phyloP scores from a whole-genome alignment of 2,888 invertebrate species.

The Aricia artaxerxes region DNA sequence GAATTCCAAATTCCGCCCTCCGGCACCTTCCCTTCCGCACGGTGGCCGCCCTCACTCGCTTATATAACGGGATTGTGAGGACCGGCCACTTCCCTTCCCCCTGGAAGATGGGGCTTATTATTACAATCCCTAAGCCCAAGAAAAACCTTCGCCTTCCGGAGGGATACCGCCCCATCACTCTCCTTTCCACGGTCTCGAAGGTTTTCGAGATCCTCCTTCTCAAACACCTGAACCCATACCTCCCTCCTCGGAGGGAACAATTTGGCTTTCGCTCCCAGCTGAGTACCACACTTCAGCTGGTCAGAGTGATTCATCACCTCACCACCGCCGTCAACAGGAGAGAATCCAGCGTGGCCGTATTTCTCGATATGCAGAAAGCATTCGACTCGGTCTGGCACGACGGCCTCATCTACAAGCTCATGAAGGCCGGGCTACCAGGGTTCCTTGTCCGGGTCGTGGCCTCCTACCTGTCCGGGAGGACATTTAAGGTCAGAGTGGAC shows the following conservation, averaged over 20 bases:
- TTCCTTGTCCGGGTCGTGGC: too few relatives aligned
- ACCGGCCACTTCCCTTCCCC: not conserved
- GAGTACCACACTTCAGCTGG: not conserved
- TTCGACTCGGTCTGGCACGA: constrained; percentile 31
- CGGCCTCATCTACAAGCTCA: not conserved
- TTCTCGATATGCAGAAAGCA: constrained; percentile 31
- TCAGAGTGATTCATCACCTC: not conserved
- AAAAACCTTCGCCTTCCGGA: too few relatives aligned
- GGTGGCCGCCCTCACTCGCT: too few relatives aligned
- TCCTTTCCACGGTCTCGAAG: too few relatives aligned
- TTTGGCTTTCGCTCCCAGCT: not conserved
- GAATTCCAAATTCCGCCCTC: not conserved
- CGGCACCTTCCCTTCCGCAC: too few relatives aligned
- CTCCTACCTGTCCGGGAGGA: not conserved
- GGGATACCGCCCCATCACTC: too few relatives aligned
- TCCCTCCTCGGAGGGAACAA: too few relatives aligned
- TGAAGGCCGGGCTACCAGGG: too few relatives aligned
- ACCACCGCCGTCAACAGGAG: not conserved
- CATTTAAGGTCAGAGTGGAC: not conserved
- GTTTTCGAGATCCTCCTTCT: too few relatives aligned
- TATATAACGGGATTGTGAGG: not conserved
- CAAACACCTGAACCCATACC: too few relatives aligned
- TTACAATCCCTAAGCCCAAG: too few relatives aligned
- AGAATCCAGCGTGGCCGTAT: not conserved
- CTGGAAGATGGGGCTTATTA: not conserved